Conservation (phyloP, 1,140 invertebrate species). For the Saccostrea glomerata region DNA sequence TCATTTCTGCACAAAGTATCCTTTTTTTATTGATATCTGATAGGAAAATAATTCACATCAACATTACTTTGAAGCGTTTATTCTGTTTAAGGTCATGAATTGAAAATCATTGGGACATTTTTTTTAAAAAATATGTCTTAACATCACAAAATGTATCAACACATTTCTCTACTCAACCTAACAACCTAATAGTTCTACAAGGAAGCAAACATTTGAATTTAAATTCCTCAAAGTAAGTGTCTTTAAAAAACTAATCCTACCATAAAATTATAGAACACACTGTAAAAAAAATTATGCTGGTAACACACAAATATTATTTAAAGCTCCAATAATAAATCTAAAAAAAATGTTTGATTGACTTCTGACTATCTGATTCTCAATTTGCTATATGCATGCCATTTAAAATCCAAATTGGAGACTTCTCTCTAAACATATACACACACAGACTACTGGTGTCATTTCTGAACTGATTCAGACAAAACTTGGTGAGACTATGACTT, state of each 20-base stretch:
- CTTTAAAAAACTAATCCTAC: neutral
- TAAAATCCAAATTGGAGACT: neutral
- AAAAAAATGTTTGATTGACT: neutral
- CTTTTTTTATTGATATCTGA: neutral
- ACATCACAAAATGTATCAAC: neutral
- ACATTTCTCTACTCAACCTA: neutral
- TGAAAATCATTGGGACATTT: neutral
- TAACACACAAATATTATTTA: conserved; percentile 22
- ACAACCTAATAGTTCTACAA: neutral
- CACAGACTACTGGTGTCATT: neutral
- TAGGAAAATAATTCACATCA: neutral
- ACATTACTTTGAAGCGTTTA: neutral
- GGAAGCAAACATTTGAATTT: neutral
- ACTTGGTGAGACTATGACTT: conserved; percentile 44
- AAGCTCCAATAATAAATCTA: neutral
- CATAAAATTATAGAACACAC: neutral
- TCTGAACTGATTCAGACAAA: neutral
- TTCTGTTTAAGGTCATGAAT: neutral
- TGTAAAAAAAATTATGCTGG: neutral
- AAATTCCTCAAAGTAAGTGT: neutral
- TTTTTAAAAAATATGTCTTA: no score
- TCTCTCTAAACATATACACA: neutral
- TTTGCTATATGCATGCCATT: neutral
- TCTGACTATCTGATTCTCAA: neutral
- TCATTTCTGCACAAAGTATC: neutral